phyloP scores from a whole-genome alignment of 2,888 invertebrate genomes.

The Caenorhabditis sp. region DNA sequence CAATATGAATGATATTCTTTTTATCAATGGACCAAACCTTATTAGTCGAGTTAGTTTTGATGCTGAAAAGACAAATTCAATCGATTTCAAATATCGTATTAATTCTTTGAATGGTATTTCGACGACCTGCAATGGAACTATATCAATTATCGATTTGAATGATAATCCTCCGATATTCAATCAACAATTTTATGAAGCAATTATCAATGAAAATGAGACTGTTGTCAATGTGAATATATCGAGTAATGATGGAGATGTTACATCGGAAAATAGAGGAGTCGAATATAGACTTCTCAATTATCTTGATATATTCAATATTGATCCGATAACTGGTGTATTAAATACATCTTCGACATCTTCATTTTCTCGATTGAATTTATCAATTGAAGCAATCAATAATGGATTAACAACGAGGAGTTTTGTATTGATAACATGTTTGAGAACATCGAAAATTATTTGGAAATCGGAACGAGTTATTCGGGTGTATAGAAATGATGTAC shows the following conservation, averaged over 20 bases:
- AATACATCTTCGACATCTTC: not conserved
- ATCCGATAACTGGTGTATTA: conserved; percentile 13
- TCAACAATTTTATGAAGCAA: not conserved
- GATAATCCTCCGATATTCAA: conserved; percentile 33
- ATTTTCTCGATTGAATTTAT: conserved; percentile 10
- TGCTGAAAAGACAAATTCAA: conserved; percentile 15
- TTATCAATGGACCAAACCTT: conserved; percentile 14
- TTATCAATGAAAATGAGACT: not conserved
- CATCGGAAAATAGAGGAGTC: conserved; percentile 4
- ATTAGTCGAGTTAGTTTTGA: conserved; percentile 5
- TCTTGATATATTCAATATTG: conserved; percentile 12
- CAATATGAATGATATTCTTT: not conserved
- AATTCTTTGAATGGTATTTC: conserved; percentile 7
- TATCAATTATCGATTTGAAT: conserved; percentile 33
- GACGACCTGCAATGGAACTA: not conserved
- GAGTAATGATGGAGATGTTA: conserved; percentile 21
- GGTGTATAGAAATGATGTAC: conserved; percentile 18
- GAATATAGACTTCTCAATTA: conserved; percentile 21
- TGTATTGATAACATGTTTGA: conserved; percentile 9
- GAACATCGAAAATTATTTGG: not conserved
- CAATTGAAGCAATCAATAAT: conserved; percentile 21
- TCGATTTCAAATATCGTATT: conserved; percentile 10
- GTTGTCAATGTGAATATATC: conserved; percentile 7
- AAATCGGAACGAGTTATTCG: conserved; percentile 10
- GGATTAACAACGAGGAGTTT: conserved; percentile 4